A percentile compares a stretch with the other conserved stretches of the same genome.
Conservation (phyloP, 2,888 invertebrate genomes). For the Entomobrya multifasciata region DNA sequence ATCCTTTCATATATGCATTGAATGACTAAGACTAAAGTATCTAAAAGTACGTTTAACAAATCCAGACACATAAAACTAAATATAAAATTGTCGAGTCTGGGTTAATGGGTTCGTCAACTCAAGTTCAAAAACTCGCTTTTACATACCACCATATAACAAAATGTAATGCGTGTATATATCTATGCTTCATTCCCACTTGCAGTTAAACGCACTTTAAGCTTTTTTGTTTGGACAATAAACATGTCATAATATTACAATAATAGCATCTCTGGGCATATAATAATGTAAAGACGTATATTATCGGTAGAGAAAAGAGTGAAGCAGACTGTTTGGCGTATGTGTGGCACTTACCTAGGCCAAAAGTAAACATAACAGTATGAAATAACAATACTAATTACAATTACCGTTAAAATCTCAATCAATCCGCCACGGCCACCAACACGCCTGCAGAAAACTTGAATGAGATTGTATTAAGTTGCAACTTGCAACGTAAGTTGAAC, state of each 20-base stretch:
- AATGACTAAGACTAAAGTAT: too few relatives aligned
- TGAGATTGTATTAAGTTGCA: not conserved
- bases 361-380: slow-evolving; percentile 29
- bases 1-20: too few relatives aligned
- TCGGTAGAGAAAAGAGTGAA: too few relatives aligned
- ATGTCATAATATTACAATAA: slow-evolving; percentile 58
- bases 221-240: slow-evolving; percentile 55
- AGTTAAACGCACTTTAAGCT: not conserved
- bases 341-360: slow-evolving; percentile 54
- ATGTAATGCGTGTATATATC: not conserved
- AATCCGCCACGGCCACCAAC: slow-evolving; percentile 6
- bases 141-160: not conserved
- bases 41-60: too few relatives aligned
- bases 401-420: slow-evolving; percentile 72
- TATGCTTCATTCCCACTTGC: not conserved
- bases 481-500: too few relatives aligned
- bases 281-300: too few relatives aligned
- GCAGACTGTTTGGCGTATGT: not conserved
- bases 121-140: not conserved
- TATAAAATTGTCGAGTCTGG: slow-evolving; percentile 15
- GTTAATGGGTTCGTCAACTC: slow-evolving; percentile 48
- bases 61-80: not conserved
- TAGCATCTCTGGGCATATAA: slow-evolving; percentile 32
- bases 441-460: slow-evolving; percentile 21
- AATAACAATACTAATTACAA: slow-evolving; percentile 74